Evolutionary conservation across 2,797 vertebrate species (phyloP).

Genomic region (Trichosurus vulpecula): DNA sequence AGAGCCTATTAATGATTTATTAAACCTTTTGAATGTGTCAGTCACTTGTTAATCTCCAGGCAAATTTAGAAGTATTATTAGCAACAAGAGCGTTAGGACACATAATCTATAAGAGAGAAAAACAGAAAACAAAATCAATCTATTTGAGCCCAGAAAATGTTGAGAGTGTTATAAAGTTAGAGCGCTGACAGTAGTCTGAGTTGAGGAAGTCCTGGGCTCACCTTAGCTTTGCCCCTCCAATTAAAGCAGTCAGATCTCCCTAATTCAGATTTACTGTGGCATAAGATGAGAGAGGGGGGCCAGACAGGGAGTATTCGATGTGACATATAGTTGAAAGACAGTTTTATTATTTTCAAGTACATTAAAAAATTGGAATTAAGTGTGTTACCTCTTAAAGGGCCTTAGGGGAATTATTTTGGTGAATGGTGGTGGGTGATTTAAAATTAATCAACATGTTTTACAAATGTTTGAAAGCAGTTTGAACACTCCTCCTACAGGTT

Average conservation of each 20-base stretch:
- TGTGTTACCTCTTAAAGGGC: background rate
- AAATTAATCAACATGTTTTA: slow-evolving; percentile 42
- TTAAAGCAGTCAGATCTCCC: background rate
- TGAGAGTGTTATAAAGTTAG: background rate
- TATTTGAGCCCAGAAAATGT: slow-evolving; percentile 22
- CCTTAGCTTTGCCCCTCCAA: slow-evolving; percentile 20
- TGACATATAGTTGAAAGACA: background rate
- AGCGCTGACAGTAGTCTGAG: slow-evolving; percentile 26
- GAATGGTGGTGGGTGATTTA: slow-evolving; percentile 41
- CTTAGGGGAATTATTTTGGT: slow-evolving; percentile 13
- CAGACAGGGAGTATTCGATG: background rate
- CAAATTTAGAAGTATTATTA: slow-evolving; percentile 49
- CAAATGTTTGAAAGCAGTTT: slow-evolving; percentile 48
- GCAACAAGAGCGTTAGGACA: slow-evolving; percentile 25
- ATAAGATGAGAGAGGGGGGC: background rate
- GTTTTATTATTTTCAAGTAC: slow-evolving; percentile 13
- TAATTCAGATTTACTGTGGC: background rate
- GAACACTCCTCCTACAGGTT: slow-evolving; percentile 39
- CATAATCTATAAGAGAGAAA: slow-evolving; percentile 27
- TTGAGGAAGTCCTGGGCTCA: slow-evolving; percentile 2
- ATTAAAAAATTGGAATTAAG: slow-evolving; percentile 28
- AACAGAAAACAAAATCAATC: background rate
- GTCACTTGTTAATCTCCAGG: slow-evolving; percentile 22
- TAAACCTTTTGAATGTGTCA: slow-evolving; percentile 19
- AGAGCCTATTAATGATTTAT: slow-evolving; percentile 24